These are phyloP conservation scores for Eustalomyia histrio DNA, from an alignment of 2,888 invertebrate genomes.

Conservation along the genomic window DNA sequence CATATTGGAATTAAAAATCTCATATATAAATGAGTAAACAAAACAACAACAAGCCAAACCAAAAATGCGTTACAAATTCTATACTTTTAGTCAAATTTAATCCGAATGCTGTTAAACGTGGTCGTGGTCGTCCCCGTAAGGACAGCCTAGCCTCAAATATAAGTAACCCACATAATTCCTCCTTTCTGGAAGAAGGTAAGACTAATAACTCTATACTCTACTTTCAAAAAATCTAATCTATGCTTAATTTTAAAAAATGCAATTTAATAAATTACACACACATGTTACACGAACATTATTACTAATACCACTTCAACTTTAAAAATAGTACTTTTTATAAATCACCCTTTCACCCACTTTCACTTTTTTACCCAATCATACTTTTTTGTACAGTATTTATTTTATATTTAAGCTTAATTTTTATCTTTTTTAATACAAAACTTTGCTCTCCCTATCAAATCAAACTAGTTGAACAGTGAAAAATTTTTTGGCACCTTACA, in stretches of 20 bases:
- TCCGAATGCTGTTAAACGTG: slow-evolving; percentile 81
- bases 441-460: too few relatives aligned
- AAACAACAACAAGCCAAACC: slow-evolving; percentile 59
- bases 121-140: slow-evolving; percentile 82
- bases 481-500: too few relatives aligned
- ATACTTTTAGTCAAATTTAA: slow-evolving; percentile 72
- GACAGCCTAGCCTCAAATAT: slow-evolving; percentile 81
- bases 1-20: slow-evolving; percentile 50
- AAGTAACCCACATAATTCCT: slow-evolving; percentile 83
- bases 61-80: slow-evolving; percentile 65
- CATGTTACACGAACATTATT: slow-evolving; percentile 28
- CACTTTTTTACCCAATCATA: not conserved
- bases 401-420: not conserved
- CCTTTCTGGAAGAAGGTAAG: slow-evolving; percentile 87
- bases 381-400: not conserved
- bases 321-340: slow-evolving; percentile 6
- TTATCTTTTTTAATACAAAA: not conserved
- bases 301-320: slow-evolving; percentile 1
- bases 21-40: slow-evolving; percentile 61
- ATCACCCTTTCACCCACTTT: not conserved
- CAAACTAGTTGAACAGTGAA: too few relatives aligned
- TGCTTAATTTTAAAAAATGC: slow-evolving; percentile 48
- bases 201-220: slow-evolving; percentile 68
- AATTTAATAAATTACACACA: slow-evolving; percentile 44
- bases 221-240: slow-evolving; percentile 57